These are phyloP conservation scores for Cossypha dichroa DNA, from an alignment of 2,797 vertebrate species.

Conservation along the genomic window DNA sequence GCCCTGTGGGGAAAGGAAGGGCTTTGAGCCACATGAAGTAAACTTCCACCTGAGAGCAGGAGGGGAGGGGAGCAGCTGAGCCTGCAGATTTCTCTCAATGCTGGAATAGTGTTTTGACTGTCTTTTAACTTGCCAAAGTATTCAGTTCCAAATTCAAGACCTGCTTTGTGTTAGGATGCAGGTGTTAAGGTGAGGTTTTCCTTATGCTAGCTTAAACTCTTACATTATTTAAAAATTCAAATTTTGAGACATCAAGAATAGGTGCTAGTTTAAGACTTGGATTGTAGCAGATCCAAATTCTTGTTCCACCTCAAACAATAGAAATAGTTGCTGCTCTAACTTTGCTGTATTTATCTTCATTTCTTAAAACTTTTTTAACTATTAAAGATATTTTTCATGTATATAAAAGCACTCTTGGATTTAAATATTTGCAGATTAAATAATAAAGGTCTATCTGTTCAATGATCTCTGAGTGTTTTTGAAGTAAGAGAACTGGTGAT, in stretches of 20 bases:
- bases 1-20: background rate
- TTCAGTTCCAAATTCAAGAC: background rate
- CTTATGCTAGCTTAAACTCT: background rate
- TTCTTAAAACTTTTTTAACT: conserved; percentile 40
- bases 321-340: background rate
- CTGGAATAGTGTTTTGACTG: background rate
- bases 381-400: conserved; percentile 26
- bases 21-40: background rate
- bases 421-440: background rate
- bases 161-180: background rate
- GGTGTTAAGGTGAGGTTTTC: background rate
- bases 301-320: background rate
- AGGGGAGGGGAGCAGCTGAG: background rate
- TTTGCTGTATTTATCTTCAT: conserved; percentile 15
- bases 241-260: background rate
- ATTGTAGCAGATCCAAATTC: background rate
- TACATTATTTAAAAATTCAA: background rate
- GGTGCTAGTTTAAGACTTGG: background rate
- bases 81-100: background rate
- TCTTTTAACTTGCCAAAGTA: background rate
- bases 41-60: background rate
- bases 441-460: background rate
- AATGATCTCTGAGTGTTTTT: background rate
- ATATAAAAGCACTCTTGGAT: background rate
- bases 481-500: background rate